Percentiles rank a stretch among this genome's conserved stretches.
phyloP scores from a whole-genome alignment of 2,113 vertebrate genomes.

The Pelusios castaneus region DNA sequence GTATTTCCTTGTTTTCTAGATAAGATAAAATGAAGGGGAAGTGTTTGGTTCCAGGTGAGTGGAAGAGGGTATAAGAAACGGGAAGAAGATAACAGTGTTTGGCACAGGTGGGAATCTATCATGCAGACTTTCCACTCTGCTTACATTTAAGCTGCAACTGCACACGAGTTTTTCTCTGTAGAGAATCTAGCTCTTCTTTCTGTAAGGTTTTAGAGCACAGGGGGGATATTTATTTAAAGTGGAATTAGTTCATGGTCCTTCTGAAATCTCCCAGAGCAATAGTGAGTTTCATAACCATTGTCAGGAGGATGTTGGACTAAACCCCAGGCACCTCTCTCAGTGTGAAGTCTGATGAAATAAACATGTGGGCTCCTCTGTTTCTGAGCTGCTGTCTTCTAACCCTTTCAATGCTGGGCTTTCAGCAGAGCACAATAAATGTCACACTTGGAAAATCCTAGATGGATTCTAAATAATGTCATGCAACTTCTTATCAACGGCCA shows the following conservation, averaged over 20 bases:
- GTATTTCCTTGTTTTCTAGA: slow-evolving; percentile 83
- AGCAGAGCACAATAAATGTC: neutral
- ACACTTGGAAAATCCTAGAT: neutral
- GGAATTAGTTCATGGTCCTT: neutral
- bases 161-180: neutral
- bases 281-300: slow-evolving; percentile 4
- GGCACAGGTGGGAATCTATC: slow-evolving; percentile 74
- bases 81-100: slow-evolving; percentile 79
- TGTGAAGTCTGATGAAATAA: neutral
- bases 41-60: slow-evolving; percentile 84
- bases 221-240: neutral
- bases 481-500: neutral
- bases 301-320: neutral
- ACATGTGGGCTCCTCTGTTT: neutral
- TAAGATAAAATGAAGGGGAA: slow-evolving; percentile 83
- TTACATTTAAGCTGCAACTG: slow-evolving; percentile 43
- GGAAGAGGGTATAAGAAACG: slow-evolving; percentile 73
- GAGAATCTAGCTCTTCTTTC: slow-evolving; percentile 8
- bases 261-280: neutral
- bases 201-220: neutral
- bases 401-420: neutral
- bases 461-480: neutral
- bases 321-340: neutral
- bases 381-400: neutral
- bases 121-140: slow-evolving; percentile 10